Evolutionary conservation across 2,797 vertebrate species (phyloP), one percentile per base, ranked within the genome.

Genomic region (Pseudochromis fuscus): DNA sequence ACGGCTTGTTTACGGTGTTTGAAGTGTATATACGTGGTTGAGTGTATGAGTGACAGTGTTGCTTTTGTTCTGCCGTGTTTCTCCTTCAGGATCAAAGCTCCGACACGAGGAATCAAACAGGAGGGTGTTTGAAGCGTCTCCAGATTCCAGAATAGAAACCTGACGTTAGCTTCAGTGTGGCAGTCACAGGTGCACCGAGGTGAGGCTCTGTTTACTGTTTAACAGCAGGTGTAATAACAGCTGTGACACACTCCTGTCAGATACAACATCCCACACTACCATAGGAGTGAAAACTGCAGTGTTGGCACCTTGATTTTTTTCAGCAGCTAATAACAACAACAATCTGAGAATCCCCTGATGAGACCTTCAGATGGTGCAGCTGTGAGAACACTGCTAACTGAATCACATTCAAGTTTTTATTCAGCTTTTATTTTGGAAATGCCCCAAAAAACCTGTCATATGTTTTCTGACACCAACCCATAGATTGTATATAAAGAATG

Each of bases 31-130:
- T 40, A 15, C 58, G 50, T 35, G 48, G 46, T 55, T 12, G 18
- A 44, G 31, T 8, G 33, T 46, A 21, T 44, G 23, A 63, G 66
- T 60, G 56, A 27, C 38, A 7, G 23, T 35, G 42, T 25, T 65
- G 75, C 66, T 63, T 74, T 58, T 67, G 57, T 42, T 70, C 49
- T 62, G 56, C 35, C 38, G 64, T 65, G 35, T 52, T 63, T n/a
- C 52, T 48, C 23, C 40, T 71, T 58, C 51, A 74, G 70, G 68
- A 81, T 84, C 65, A 79, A 77, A 83, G 75, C 70, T 75, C 13
- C 7, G 40, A 67, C 45, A 30, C 0, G 42, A 44, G 9, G 38
- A 64, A 46, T 66, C 48, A 70, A 61, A 77, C 18, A 1, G 28
- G 21, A 49, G 44, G 63, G 35, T 49, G 40, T 73, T 61, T 67